Base-by-base conservation (phyloP, 1,140 invertebrate genomes). In the Centruroides sculpturatus region DNA sequence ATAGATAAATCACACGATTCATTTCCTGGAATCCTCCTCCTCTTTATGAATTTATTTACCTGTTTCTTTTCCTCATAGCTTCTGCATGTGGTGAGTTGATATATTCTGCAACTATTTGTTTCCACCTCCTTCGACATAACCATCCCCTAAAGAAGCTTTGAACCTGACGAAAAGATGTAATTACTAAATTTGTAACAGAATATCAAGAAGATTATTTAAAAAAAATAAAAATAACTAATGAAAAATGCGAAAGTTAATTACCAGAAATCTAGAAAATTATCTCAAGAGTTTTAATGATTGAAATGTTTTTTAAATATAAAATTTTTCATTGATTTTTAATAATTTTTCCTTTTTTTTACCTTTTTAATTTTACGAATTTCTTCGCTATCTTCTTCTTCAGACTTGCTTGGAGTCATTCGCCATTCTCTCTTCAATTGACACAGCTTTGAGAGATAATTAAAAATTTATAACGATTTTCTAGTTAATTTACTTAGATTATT, bases 141-240 rank as follows among this genome's bases (percentile, higher is more conserved):
- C 92, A 95, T 2, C 92, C 91, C 5, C 91, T 80, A 74, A 94
- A 94, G 74, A 95, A 93, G 70, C 89, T 92, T 75, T 95, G 86
- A 23, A 95, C 78, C 75, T 77, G 67, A 51, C 5, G 35, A 47
- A 47, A 47, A 35, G 10, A 12, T 41, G 8, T 6, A 41, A 41
- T 41, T 41, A 41, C 41, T 41, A 8, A 23, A 23, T 23, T 23
- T 23, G 23, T 23, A 23, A 23, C 23, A 23, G 23, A 23, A 23
- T 23, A 23, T 23, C 23, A 23, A 23, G 23, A 23, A 23, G 23
- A 23, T 23, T 23, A 23, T 41, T 41, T 8, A 2, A 41, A 41
- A 41, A 5, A 41, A 41, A 41, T 8, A 41, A 41, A 8, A 41
- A 41, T 6, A 41, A 41, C 5, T 6, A 41, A 41, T 8, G 8